phyloP scores from a whole-genome alignment of 2,888 invertebrate genomes.

The Cheilosia vulpina region DNA sequence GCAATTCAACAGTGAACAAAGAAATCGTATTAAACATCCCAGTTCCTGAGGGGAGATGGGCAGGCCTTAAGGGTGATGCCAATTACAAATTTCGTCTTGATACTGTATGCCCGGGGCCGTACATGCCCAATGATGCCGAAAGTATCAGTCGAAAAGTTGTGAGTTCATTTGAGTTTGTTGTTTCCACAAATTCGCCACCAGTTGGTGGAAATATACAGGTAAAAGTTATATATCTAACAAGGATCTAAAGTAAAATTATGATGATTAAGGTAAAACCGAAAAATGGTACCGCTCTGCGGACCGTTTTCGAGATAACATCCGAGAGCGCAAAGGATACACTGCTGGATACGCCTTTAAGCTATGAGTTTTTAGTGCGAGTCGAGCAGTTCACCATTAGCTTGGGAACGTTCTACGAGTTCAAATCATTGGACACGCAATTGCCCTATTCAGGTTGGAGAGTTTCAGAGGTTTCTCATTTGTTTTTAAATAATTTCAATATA shows the following conservation, averaged over 20 bases:
- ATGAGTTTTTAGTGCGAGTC: constrained; percentile 58
- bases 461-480: neutral
- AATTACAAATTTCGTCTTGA: constrained; percentile 72
- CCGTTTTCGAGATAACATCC: constrained; percentile 57
- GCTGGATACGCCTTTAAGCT: constrained; percentile 62
- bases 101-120: constrained; percentile 60
- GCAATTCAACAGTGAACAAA: constrained; percentile 64
- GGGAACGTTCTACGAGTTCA: constrained; percentile 68
- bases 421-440: constrained; percentile 57
- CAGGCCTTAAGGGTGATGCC: constrained; percentile 60
- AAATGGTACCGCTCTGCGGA: constrained; percentile 56
- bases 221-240: neutral
- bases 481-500: neutral
- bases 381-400: constrained; percentile 56
- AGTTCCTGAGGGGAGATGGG: constrained; percentile 47
- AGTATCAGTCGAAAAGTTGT: constrained; percentile 48
- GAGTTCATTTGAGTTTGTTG: constrained; percentile 66
- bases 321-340: constrained; percentile 59
- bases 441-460: constrained; percentile 56
- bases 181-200: constrained; percentile 69
- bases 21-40: constrained; percentile 64
- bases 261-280: constrained; percentile 45
- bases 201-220: constrained; percentile 39
- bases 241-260: neutral
- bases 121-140: constrained; percentile 41